phyloP scores from a whole-genome alignment of 2,888 invertebrate species.

The Agriopis marginaria region DNA sequence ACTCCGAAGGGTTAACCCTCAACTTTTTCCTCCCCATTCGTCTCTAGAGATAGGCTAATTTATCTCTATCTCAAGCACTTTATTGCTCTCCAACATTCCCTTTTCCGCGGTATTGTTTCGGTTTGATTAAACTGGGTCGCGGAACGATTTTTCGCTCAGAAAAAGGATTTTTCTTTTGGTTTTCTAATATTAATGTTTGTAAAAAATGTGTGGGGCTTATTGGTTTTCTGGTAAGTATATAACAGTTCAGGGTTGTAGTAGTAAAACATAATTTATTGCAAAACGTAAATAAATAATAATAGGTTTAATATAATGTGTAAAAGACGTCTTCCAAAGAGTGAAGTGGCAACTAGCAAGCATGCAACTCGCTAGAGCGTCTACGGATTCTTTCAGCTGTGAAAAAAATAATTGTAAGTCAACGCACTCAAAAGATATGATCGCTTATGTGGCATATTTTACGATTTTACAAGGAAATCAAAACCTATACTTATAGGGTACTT shows the following conservation, averaged over 20 bases:
- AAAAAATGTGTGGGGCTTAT: neutral
- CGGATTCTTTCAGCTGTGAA: too few species aligned
- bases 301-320: too few species aligned
- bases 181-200: constrained; percentile 25
- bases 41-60: constrained; percentile 80
- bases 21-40: constrained; percentile 78
- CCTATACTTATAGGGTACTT: too few species aligned
- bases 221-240: constrained; percentile 57
- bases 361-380: too few species aligned
- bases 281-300: too few species aligned
- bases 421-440: too few species aligned
- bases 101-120: constrained; percentile 72
- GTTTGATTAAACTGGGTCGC: constrained; percentile 63
- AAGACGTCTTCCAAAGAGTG: too few species aligned
- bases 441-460: too few species aligned
- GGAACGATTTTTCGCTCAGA: constrained; percentile 38
- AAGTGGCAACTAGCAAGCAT: too few species aligned
- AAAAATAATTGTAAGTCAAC: too few species aligned
- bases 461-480: too few species aligned
- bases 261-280: too few species aligned
- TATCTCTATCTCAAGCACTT: constrained; percentile 79
- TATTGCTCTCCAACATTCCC: constrained; percentile 70
- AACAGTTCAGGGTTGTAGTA: constrained; percentile 32
- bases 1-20: constrained; percentile 75
- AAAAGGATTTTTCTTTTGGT: constrained; percentile 16